Evolutionary conservation across 1,140 invertebrate genomes (phyloP).

Genomic region (Cydia amplana): DNA sequence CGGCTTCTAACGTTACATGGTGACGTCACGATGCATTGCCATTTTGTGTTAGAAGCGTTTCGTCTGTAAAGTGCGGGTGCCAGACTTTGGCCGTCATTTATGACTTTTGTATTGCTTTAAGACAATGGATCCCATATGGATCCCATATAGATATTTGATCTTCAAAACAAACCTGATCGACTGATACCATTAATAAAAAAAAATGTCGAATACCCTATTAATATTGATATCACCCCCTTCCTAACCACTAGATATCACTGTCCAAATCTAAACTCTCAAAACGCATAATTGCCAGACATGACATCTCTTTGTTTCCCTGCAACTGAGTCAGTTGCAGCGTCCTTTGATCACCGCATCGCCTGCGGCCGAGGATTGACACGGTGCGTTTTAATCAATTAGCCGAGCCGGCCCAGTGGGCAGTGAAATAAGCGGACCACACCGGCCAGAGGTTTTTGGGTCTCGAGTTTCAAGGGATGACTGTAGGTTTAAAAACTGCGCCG

Average conservation of each 20-base stretch:
- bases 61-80: too few relatives aligned
- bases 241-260: not conserved
- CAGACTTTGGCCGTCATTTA: too few relatives aligned
- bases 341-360: constrained; percentile 23
- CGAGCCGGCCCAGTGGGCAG: constrained; percentile 12
- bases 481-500: not conserved
- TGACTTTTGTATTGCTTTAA: too few relatives aligned
- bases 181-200: too few relatives aligned
- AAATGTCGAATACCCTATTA: too few relatives aligned
- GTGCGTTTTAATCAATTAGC: constrained; percentile 34
- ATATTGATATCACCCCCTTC: not conserved
- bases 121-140: too few relatives aligned
- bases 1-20: too few relatives aligned
- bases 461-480: not conserved
- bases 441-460: constrained; percentile 24
- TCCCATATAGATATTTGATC: too few relatives aligned
- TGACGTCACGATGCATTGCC: too few relatives aligned
- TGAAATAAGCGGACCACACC: constrained; percentile 34
- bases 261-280: constrained; percentile 6
- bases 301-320: constrained; percentile 7
- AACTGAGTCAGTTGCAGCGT: constrained; percentile 8
- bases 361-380: constrained; percentile 21
- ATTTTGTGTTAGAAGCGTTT: too few relatives aligned
- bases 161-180: too few relatives aligned
- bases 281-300: constrained; percentile 2